A percentile compares a stretch with the other conserved stretches of the same genome.
Evolutionary conservation across 2,797 vertebrate species (phyloP).

Genomic region (Heliangelus exortis): DNA sequence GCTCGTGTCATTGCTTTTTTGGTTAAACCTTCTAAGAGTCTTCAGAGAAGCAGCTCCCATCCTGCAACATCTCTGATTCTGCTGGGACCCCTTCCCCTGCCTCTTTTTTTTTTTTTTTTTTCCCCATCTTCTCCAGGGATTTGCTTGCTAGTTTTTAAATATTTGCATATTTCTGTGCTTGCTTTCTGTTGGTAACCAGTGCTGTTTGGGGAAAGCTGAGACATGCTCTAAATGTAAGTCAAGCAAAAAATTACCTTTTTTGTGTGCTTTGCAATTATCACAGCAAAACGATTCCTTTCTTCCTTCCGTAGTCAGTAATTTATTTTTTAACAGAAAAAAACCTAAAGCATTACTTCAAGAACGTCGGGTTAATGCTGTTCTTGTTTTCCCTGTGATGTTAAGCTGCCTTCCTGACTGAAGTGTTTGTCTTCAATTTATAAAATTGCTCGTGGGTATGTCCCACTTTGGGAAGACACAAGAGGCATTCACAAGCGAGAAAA

Average conservation of each 20-base stretch:
- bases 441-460: slow-evolving; percentile 48
- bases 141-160: slow-evolving; percentile 42
- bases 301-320: slow-evolving; percentile 14
- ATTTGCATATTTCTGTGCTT: slow-evolving; percentile 51
- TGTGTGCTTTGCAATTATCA: slow-evolving; percentile 65
- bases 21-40: not conserved
- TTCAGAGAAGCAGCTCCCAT: not conserved
- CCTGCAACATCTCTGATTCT: not conserved
- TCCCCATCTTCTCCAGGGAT: slow-evolving; percentile 1
- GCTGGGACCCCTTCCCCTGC: not conserved
- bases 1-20: not conserved
- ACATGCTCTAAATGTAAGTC: slow-evolving; percentile 44
- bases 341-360: not conserved
- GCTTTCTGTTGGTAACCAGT: slow-evolving; percentile 29
- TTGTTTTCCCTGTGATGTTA: slow-evolving; percentile 55
- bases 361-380: slow-evolving; percentile 19
- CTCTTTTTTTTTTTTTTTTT: slow-evolving; percentile 23
- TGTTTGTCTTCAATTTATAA: slow-evolving; percentile 38
- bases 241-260: slow-evolving; percentile 66
- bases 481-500: not conserved
- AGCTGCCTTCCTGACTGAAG: slow-evolving; percentile 34
- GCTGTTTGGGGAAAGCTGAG: slow-evolving; percentile 53
- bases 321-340: slow-evolving; percentile 56
- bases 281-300: slow-evolving; percentile 60
- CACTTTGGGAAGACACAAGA: slow-evolving; percentile 29